Evolutionary conservation across 2,888 invertebrate genomes (phyloP).

Genomic region (Drosophila glabriapex): DNA sequence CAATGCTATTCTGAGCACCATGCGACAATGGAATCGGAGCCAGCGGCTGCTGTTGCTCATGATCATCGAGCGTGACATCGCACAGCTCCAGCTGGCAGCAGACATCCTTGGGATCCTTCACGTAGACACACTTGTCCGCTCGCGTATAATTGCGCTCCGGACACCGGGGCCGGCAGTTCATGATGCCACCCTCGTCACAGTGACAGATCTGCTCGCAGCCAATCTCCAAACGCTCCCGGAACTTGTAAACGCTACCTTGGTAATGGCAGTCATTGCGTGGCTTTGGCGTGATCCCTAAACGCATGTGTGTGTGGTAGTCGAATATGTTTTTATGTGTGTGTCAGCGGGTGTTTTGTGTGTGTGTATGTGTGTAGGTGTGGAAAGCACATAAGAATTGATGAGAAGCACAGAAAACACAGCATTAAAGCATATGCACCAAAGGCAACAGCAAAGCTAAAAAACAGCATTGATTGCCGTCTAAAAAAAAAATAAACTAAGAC

Average conservation of each 20-base stretch:
- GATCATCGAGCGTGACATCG: conserved; percentile 92
- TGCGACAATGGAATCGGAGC: conserved; percentile 47
- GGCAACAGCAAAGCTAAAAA: conserved; percentile 43
- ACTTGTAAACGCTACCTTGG: conserved; percentile 89
- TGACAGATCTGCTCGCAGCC: conserved; percentile 93
- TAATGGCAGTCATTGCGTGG: conserved; percentile 81
- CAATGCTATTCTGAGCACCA: conserved; percentile 72
- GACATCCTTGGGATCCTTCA: conserved; percentile 92
- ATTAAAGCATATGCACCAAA: conserved; percentile 58
- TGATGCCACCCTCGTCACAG: conserved; percentile 90
- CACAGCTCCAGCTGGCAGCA: conserved; percentile 95
- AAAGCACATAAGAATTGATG: conserved; percentile 57
- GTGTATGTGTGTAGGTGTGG: conserved; percentile 36
- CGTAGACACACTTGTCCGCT: conserved; percentile 91
- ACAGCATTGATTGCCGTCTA: conserved; percentile 9
- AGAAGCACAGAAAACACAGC: conserved; percentile 66
- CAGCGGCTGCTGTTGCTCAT: conserved; percentile 86
- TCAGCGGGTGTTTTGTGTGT: conserved; percentile 18
- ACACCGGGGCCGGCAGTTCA: conserved; percentile 91
- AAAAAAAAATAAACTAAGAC: conserved; percentile 15
- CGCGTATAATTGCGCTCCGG: conserved; percentile 87
- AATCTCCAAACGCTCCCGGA: conserved; percentile 91
- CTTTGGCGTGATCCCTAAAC: conserved; percentile 69
- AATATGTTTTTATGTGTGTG: conserved; percentile 18
- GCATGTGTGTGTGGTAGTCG: conserved; percentile 26